A percentile compares a stretch with the other conserved stretches of the same genome.
These are phyloP conservation scores for Resseliella maxima DNA, from an alignment of 2,888 invertebrate genomes.

Conservation along the genomic window DNA sequence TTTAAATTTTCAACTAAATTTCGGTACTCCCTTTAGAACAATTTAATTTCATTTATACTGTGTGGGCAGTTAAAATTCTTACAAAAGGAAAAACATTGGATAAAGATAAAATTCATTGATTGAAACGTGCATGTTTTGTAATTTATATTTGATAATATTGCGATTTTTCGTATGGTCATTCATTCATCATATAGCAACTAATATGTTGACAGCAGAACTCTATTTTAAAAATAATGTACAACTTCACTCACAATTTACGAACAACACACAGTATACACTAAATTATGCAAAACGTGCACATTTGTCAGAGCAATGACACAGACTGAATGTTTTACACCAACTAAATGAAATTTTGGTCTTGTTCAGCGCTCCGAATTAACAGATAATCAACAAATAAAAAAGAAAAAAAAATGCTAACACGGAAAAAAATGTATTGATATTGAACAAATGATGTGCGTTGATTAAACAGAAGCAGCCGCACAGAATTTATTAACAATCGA, in stretches of 20 bases:
- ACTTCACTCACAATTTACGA: constrained; percentile 1
- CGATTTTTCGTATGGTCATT: not conserved
- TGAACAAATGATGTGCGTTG: not conserved
- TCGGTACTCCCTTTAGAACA: too few species aligned
- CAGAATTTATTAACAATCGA: not conserved
- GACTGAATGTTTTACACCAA: not conserved
- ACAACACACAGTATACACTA: not conserved
- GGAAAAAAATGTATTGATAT: not conserved
- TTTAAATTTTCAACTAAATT: too few species aligned
- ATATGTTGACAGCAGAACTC: not conserved
- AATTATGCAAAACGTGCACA: constrained; percentile 18
- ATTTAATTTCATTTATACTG: too few species aligned
- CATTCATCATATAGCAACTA: constrained; percentile 50
- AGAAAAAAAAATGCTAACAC: not conserved
- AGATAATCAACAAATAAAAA: not conserved
- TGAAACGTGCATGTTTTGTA: too few species aligned
- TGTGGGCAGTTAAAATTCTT: too few species aligned
- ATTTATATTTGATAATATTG: not conserved
- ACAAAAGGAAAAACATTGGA: too few species aligned
- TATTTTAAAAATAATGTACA: not conserved
- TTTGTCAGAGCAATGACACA: constrained; percentile 11
- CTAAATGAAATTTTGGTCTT: not conserved
- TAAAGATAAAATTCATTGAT: too few species aligned
- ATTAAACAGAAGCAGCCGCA: not conserved
- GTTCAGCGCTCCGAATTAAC: not conserved